phyloP scores from a whole-genome alignment of 2,888 invertebrate genomes.

The Clostera curtula region DNA sequence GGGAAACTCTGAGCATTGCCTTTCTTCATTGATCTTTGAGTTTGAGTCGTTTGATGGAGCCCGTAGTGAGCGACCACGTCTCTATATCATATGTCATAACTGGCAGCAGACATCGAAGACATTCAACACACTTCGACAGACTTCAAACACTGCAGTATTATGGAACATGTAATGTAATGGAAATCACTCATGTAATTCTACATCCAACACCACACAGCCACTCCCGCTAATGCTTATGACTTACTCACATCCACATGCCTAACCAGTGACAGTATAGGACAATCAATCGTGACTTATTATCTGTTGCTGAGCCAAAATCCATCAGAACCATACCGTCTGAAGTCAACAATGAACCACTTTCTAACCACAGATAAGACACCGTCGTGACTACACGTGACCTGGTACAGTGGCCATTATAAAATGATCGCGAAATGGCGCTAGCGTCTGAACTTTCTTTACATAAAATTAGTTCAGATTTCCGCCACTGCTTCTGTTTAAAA shows the following conservation, averaged over 20 bases:
- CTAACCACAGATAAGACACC: conserved; percentile 39
- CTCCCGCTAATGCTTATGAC: conserved; percentile 19
- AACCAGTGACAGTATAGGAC: conserved; percentile 31
- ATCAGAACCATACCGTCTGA: conserved; percentile 45
- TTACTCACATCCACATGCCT: conserved; percentile 28
- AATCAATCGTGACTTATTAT: conserved; percentile 65
- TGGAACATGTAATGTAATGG: no score
- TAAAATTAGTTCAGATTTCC: conserved; percentile 15
- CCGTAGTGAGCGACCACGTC: no score
- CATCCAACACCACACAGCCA: not conserved
- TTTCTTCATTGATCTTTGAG: no score
- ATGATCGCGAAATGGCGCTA: conserved; percentile 21
- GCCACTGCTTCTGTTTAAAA: conserved; percentile 5
- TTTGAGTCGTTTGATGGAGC: no score
- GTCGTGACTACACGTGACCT: conserved; percentile 51
- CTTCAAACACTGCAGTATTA: no score
- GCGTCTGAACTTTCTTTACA: conserved; percentile 11
- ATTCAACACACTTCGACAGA: no score
- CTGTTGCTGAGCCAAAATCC: conserved; percentile 42
- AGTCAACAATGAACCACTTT: conserved; percentile 67
- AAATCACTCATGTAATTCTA: no score
- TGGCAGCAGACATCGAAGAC: no score
- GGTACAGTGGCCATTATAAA: conserved; percentile 21
- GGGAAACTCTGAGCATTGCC: no score
- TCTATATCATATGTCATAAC: no score